phyloP scores from a whole-genome alignment of 2,797 vertebrate species.

The Gouania willdenowi region DNA sequence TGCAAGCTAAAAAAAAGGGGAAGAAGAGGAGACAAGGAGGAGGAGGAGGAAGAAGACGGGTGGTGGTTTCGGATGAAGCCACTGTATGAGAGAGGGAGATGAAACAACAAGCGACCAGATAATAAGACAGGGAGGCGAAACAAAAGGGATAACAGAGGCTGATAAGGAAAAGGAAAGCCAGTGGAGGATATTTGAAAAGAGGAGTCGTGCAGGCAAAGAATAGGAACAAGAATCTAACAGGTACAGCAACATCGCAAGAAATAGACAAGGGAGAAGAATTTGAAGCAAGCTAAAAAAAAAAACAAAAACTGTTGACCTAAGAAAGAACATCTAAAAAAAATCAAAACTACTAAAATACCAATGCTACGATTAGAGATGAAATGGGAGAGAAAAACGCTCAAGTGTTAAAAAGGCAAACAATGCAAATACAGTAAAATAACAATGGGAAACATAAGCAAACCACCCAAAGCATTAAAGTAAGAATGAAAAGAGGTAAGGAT shows the following conservation, averaged over 20 bases:
- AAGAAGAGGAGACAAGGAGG: background rate
- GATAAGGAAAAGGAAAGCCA: background rate
- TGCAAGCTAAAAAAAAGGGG: conserved; percentile 11
- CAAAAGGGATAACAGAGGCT: background rate
- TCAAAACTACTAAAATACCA: no score
- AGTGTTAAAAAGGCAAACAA: background rate
- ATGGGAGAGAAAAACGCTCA: background rate
- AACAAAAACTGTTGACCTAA: background rate
- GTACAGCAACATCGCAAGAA: background rate
- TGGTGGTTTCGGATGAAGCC: background rate
- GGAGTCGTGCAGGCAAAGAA: no score
- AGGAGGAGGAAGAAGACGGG: background rate
- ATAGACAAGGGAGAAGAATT: background rate
- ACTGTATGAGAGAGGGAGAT: background rate
- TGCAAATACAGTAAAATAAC: no score
- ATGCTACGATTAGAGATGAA: no score
- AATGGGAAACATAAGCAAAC: background rate
- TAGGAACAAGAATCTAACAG: no score
- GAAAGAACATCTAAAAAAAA: no score
- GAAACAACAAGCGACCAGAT: background rate
- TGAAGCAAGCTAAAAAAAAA: background rate
- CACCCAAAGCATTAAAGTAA: no score
- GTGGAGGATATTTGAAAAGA: background rate
- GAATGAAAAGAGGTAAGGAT: no score
- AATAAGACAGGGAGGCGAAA: background rate